These are phyloP conservation scores for Brachyptera putata DNA, from an alignment of 2,888 invertebrate genomes.

Conservation along the genomic window DNA sequence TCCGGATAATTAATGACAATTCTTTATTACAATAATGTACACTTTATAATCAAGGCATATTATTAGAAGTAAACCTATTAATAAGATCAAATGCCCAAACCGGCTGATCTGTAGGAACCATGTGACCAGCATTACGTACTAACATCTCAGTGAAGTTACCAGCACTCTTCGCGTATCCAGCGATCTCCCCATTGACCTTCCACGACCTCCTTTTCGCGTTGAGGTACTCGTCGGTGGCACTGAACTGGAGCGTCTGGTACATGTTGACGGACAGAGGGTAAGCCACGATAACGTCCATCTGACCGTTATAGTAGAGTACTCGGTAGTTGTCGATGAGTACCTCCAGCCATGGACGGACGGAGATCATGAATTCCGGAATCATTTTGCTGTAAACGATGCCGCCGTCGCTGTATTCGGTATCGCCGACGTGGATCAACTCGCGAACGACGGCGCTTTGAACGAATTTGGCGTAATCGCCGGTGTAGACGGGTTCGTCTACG, in stretches of 20 bases:
- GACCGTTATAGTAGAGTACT: conserved; percentile 47
- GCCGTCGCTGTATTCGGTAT: conserved; percentile 50
- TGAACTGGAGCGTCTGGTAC: conserved; percentile 42
- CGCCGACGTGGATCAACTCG: conserved; percentile 52
- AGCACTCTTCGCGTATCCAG: conserved; percentile 9
- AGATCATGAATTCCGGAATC: conserved; percentile 53
- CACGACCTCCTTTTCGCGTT: conserved; percentile 38
- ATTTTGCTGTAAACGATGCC: conserved; percentile 51
- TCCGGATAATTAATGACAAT: no score
- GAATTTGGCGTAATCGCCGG: conserved; percentile 37
- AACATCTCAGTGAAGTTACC: conserved; percentile 39
- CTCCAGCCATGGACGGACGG: conserved; percentile 55
- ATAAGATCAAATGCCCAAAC: conserved; percentile 44
- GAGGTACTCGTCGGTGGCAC: conserved; percentile 40
- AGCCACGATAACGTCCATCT: conserved; percentile 47
- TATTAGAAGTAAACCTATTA: conserved; percentile 43
- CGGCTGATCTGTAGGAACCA: conserved; percentile 44
- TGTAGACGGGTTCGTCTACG: conserved; percentile 37
- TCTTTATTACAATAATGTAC: no score
- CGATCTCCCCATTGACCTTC: conserved; percentile 34
- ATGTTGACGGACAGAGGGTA: conserved; percentile 45
- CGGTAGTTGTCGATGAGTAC: conserved; percentile 49
- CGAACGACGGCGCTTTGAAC: conserved; percentile 48
- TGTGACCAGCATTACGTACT: conserved; percentile 43
- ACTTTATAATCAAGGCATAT: conserved; percentile 27